phyloP scores from a whole-genome alignment of 2,797 vertebrate genomes.

The Selene dorsalis region DNA sequence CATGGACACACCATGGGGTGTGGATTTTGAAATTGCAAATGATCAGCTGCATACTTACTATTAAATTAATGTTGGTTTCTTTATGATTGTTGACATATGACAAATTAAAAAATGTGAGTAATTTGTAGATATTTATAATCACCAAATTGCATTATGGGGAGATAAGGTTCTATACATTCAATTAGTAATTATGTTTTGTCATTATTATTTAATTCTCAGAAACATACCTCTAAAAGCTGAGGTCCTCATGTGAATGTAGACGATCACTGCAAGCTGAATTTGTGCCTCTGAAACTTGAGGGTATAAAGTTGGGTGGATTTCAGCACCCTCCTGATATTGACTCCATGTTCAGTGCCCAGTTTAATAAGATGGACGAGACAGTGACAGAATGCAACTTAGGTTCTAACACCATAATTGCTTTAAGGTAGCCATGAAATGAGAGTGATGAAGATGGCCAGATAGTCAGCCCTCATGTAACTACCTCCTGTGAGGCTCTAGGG shows the following conservation, averaged over 20 bases:
- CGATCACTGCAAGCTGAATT: constrained; percentile 10
- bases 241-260: not conserved
- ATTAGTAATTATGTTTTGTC: too few relatives aligned
- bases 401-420: constrained; percentile 60
- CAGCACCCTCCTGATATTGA: constrained; percentile 34
- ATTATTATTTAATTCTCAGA: constrained; percentile 2
- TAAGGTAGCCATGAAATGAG: constrained; percentile 62
- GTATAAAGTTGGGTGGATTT: constrained; percentile 18
- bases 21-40: constrained; percentile 47
- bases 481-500: constrained; percentile 39
- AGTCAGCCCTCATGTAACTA: constrained; percentile 51
- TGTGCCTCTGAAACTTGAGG: constrained; percentile 4
- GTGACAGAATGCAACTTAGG: constrained; percentile 39
- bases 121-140: not conserved
- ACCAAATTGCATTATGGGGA: too few relatives aligned
- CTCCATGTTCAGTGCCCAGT: constrained; percentile 31
- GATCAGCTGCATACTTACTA: not conserved
- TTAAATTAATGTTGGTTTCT: not conserved
- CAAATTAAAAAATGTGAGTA: not conserved
- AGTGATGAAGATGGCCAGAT: constrained; percentile 49
- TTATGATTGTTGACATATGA: not conserved
- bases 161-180: too few relatives aligned
- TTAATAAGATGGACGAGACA: constrained; percentile 54
- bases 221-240: not conserved
- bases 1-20: not conserved